Conservation (phyloP, 2,888 invertebrate genomes). For the Ormia ochracea region DNA sequence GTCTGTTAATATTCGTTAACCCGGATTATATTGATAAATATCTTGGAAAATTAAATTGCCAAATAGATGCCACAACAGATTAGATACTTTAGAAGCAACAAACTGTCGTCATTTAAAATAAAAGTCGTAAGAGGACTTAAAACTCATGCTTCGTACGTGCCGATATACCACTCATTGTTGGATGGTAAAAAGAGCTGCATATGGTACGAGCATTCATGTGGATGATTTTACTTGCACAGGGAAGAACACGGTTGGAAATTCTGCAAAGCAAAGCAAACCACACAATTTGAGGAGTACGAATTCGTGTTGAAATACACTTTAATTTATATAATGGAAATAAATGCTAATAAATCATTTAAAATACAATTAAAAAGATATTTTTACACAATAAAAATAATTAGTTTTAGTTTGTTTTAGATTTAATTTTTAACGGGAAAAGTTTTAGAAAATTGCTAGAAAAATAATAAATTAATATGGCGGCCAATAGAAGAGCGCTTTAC, state of each 20-base stretch:
- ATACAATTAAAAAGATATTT: too few relatives aligned
- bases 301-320: too few relatives aligned
- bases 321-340: too few relatives aligned
- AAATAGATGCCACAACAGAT: conserved; percentile 53
- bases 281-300: too few relatives aligned
- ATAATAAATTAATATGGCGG: too few relatives aligned
- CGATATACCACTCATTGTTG: not conserved
- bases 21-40: conserved; percentile 59
- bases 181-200: not conserved
- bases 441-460: too few relatives aligned
- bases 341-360: too few relatives aligned
- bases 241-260: not conserved
- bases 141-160: not conserved
- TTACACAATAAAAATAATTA: too few relatives aligned
- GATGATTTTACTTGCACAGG: not conserved
- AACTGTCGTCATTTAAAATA: conserved; percentile 54
- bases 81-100: conserved; percentile 51
- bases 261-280: not conserved
- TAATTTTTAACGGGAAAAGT: too few relatives aligned
- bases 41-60: conserved; percentile 31
- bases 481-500: too few relatives aligned
- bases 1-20: conserved; percentile 41
- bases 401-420: too few relatives aligned
- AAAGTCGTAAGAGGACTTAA: not conserved
- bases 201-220: not conserved